A percentile compares a stretch with the other conserved stretches of the same genome.
phyloP scores from a whole-genome alignment of 2,888 invertebrate genomes.

The Cephus pulcher region DNA sequence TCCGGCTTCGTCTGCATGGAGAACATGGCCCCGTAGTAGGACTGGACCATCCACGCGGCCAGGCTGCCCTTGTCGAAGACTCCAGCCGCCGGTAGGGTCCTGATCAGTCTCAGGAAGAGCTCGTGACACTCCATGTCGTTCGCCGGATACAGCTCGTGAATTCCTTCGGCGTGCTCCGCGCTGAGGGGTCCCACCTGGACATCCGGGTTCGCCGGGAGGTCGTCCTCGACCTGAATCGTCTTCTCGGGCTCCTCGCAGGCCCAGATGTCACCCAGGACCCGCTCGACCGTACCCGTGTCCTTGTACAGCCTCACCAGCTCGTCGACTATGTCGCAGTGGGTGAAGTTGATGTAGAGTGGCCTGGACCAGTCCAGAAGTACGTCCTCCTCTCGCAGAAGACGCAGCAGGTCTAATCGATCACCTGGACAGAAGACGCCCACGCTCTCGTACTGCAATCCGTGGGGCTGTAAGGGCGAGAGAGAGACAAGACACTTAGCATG shows the following conservation, averaged over 20 bases:
- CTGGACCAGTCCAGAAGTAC: constrained; percentile 82
- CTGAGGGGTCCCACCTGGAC: constrained; percentile 76
- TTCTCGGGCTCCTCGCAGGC: constrained; percentile 73
- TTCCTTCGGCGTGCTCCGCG: constrained; percentile 83
- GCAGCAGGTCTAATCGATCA: constrained; percentile 78
- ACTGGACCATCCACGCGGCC: constrained; percentile 93
- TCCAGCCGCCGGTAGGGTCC: constrained; percentile 83
- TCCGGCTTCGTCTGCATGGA: constrained; percentile 89
- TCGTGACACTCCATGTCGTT: constrained; percentile 89
- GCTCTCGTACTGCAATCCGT: constrained; percentile 84
- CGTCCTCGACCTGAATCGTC: constrained; percentile 36
- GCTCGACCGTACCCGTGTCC: constrained; percentile 74
- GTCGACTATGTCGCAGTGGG: constrained; percentile 83
- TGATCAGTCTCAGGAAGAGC: constrained; percentile 83
- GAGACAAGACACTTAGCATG: not conserved
- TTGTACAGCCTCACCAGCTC: constrained; percentile 81
- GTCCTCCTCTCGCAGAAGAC: constrained; percentile 81
- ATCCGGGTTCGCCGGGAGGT: constrained; percentile 70
- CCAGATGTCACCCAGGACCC: constrained; percentile 85
- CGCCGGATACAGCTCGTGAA: constrained; percentile 88
- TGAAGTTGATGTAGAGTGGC: constrained; percentile 88
- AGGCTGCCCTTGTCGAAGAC: constrained; percentile 80
- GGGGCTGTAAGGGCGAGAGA: constrained; percentile 72
- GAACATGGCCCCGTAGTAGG: constrained; percentile 92
- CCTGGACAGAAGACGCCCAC: constrained; percentile 88